Evolutionary conservation across 2,797 vertebrate genomes (phyloP).

Genomic region (Hydrophis major): DNA sequence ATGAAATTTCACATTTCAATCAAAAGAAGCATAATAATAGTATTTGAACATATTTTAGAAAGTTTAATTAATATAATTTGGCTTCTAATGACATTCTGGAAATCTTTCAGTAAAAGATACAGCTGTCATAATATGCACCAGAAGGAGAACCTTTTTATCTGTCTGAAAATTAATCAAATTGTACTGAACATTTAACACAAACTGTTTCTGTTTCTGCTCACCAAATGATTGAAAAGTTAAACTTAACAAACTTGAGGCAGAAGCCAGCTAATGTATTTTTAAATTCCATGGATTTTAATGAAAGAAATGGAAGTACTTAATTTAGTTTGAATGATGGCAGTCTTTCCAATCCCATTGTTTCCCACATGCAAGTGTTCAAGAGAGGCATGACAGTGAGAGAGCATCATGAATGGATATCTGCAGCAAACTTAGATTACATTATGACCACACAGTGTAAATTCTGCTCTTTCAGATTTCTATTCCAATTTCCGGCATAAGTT

Average conservation of each 20-base stretch:
- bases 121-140: background rate
- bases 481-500: background rate
- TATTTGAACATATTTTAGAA: background rate
- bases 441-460: background rate
- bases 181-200: conserved; percentile 12
- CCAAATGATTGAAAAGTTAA: conserved; percentile 4
- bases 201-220: background rate
- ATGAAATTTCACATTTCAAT: background rate
- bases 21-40: background rate
- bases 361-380: background rate
- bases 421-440: background rate
- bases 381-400: background rate
- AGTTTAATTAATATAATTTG: conserved; percentile 23
- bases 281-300: background rate
- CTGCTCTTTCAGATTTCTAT: background rate
- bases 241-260: background rate
- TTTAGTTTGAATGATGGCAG: background rate
- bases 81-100: conserved; percentile 20
- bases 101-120: background rate
- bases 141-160: background rate
- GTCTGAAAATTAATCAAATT: background rate
- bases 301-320: background rate
- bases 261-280: background rate
- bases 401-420: background rate
- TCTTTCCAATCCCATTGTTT: background rate